These are phyloP conservation scores for Drosophila nebulosa DNA, from an alignment of 1,140 invertebrate species.

Conservation along the genomic window DNA sequence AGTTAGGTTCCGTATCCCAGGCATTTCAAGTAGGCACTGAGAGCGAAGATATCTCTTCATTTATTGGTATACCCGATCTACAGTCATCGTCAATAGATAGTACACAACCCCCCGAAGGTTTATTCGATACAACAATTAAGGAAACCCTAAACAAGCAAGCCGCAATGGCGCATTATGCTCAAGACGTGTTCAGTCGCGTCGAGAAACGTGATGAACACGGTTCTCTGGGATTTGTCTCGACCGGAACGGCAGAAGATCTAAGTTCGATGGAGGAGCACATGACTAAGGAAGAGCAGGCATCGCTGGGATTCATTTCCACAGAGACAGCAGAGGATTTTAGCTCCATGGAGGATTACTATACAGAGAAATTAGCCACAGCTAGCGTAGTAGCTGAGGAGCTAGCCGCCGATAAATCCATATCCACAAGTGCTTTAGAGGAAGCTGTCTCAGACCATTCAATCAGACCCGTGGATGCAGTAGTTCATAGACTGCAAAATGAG, in stretches of 20 bases:
- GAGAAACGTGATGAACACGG: constrained; percentile 65
- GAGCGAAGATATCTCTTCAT: constrained; percentile 56
- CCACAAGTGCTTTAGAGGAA: constrained; percentile 56
- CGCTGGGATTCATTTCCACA: constrained; percentile 69
- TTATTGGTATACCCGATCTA: constrained; percentile 66
- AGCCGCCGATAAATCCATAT: constrained; percentile 51
- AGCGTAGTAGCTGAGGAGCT: constrained; percentile 54
- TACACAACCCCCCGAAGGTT: constrained; percentile 54
- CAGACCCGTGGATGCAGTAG: constrained; percentile 62
- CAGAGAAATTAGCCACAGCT: constrained; percentile 61
- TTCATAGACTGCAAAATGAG: constrained; percentile 82
- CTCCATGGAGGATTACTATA: constrained; percentile 77
- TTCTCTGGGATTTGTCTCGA: constrained; percentile 70
- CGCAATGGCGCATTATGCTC: constrained; percentile 65
- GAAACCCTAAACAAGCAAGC: constrained; percentile 68
- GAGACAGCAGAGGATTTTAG: constrained; percentile 77
- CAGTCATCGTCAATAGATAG: constrained; percentile 50
- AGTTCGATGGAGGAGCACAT: constrained; percentile 71
- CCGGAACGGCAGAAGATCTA: constrained; percentile 69
- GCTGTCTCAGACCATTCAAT: constrained; percentile 63
- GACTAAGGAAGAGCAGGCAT: constrained; percentile 68
- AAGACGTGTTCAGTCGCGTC: constrained; percentile 43
- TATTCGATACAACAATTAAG: constrained; percentile 62
- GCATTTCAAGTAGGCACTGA: constrained; percentile 21
- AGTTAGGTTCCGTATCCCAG: constrained; percentile 81